Evolutionary conservation across 35 echinoderm and acorn worm species (phyloP).

Genomic region (Lytechinus variegatus): DNA sequence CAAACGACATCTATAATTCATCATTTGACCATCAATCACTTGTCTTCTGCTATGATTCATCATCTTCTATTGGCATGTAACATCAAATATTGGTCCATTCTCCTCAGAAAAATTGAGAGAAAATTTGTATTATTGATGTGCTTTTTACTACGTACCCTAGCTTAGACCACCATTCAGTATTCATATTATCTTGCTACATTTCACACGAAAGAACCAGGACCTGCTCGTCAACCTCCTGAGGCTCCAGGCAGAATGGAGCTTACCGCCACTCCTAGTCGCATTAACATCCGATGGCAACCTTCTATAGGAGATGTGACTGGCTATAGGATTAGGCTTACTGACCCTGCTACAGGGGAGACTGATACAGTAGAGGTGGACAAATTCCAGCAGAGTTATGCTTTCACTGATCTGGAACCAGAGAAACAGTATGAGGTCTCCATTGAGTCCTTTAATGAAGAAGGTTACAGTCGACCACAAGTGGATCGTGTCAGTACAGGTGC

Average conservation of each 20-base stretch:
- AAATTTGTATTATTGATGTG: background rate
- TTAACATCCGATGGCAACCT: slow-evolving; percentile 1
- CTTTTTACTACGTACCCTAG: no score
- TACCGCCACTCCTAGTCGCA: background rate
- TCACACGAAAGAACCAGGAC: background rate
- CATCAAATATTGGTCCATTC: no score
- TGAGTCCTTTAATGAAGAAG: background rate
- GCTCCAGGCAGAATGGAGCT: slow-evolving; percentile 3
- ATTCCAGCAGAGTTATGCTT: background rate
- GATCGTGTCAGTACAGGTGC: slow-evolving; percentile 7
- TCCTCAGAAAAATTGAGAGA: no score
- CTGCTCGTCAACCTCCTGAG: background rate
- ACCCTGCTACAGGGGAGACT: background rate
- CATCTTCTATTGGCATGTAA: no score
- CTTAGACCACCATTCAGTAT: no score
- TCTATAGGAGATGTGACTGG: background rate
- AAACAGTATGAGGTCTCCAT: slow-evolving; percentile 29
- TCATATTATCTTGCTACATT: background rate
- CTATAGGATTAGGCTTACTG: background rate
- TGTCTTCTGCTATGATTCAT: no score
- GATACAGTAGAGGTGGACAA: background rate
- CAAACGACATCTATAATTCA: no score
- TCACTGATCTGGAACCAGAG: background rate
- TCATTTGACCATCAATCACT: no score
- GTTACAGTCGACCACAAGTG: background rate